phyloP scores from a whole-genome alignment of 2,797 vertebrate genomes.

The Tachyglossus aculeatus region DNA sequence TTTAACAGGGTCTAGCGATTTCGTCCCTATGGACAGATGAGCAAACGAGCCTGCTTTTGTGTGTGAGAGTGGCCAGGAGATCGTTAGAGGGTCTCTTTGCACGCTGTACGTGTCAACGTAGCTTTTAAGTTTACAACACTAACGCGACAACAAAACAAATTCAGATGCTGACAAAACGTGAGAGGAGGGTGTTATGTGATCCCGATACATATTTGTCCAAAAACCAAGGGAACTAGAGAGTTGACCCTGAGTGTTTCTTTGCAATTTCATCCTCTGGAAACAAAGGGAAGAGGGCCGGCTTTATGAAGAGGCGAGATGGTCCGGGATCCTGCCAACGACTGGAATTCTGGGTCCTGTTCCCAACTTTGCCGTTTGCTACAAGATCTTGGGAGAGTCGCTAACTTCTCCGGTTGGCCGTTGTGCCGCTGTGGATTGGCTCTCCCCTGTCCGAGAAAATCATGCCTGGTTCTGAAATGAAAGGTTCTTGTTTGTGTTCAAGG shows the following conservation, averaged over 20 bases:
- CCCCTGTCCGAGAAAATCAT: background rate
- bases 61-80: background rate
- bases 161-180: conserved; percentile 31
- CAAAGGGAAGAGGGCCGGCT: conserved; percentile 9
- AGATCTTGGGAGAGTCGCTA: too few relatives aligned
- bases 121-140: conserved; percentile 51
- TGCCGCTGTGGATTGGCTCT: conserved; percentile 6
- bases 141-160: conserved; percentile 37
- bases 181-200: conserved; percentile 30
- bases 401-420: too few relatives aligned
- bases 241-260: conserved; percentile 44
- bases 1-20: conserved; percentile 15
- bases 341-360: background rate
- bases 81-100: conserved; percentile 50
- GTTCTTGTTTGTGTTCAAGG: too few relatives aligned
- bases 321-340: background rate
- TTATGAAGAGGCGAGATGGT: conserved; percentile 31
- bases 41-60: conserved; percentile 3
- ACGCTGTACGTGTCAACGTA: conserved; percentile 44
- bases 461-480: too few relatives aligned
- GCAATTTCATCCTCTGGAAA: conserved; percentile 37
- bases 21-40: background rate
- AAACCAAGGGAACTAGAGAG: conserved; percentile 23
- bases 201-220: conserved; percentile 50
- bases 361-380: background rate